A percentile compares a stretch with the other conserved stretches of the same genome.
These are phyloP conservation scores for Microcebus lehilahytsara DNA, from an alignment of 2,113 vertebrate genomes.

Conservation along the genomic window DNA sequence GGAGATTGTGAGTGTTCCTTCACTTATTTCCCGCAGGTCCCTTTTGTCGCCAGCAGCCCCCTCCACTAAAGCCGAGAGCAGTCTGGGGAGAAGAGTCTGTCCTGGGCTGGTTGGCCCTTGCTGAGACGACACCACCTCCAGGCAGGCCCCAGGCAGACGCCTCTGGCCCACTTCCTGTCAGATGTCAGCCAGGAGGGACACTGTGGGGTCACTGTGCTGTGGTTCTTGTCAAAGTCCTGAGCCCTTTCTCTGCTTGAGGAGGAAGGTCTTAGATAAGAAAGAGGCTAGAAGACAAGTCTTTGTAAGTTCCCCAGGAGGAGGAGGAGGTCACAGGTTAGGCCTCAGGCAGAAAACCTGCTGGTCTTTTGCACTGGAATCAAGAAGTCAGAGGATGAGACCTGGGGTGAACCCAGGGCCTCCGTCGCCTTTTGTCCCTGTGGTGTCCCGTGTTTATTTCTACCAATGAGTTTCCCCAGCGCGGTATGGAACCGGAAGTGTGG, in stretches of 20 bases:
- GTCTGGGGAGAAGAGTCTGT: neutral
- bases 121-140: neutral
- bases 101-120: neutral
- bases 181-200: neutral
- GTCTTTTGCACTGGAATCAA: neutral
- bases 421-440: neutral
- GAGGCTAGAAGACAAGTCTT: neutral
- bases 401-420: neutral
- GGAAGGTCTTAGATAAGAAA: neutral
- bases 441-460: neutral
- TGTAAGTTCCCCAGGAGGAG: neutral
- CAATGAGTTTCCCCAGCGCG: neutral
- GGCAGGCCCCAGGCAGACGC: neutral
- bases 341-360: neutral
- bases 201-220: neutral
- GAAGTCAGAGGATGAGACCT: neutral
- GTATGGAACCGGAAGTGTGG: neutral
- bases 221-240: conserved; percentile 5
- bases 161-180: neutral
- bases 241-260: neutral
- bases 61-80: neutral
- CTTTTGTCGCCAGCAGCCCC: neutral
- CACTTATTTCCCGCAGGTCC: neutral
- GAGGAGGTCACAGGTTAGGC: neutral
- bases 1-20: neutral